A percentile compares a stretch with the other conserved stretches of the same genome.
phyloP scores from a whole-genome alignment of 1,140 invertebrate species.

The Ips typographus region DNA sequence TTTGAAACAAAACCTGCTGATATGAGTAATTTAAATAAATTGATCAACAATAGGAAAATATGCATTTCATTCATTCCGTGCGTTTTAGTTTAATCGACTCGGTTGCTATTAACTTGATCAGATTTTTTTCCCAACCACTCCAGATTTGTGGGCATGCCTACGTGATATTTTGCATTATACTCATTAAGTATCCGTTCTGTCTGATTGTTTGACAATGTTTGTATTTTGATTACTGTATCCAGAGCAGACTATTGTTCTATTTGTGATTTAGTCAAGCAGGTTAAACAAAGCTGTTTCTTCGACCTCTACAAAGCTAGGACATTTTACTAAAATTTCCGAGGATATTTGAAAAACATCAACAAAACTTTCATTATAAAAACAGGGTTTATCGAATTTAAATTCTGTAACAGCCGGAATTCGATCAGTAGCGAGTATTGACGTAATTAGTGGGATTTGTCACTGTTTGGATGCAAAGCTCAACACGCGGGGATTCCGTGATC shows the following conservation, averaged over 20 bases:
- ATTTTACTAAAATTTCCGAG: neutral
- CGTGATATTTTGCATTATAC: too few relatives aligned
- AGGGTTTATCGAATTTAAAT: neutral
- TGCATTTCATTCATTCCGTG: too few relatives aligned
- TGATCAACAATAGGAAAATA: neutral
- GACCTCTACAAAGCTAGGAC: neutral
- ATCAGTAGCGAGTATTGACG: neutral
- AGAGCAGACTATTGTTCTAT: too few relatives aligned
- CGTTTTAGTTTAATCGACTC: too few relatives aligned
- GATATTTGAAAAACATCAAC: neutral
- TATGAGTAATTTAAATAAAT: constrained; percentile 5
- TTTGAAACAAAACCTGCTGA: constrained; percentile 2
- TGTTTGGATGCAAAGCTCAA: constrained; percentile 5
- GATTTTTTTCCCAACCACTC: too few relatives aligned
- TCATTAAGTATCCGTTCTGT: too few relatives aligned
- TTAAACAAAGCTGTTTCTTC: too few relatives aligned
- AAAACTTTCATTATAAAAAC: neutral
- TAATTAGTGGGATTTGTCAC: constrained; percentile 1
- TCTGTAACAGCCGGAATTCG: neutral
- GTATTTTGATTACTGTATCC: too few relatives aligned
- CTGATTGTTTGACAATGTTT: too few relatives aligned
- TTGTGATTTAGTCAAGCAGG: too few relatives aligned
- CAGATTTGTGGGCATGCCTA: too few relatives aligned
- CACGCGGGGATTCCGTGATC: constrained; percentile 11
- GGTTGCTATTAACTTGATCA: too few relatives aligned